phyloP scores from a whole-genome alignment of 35 echinoderm and acorn worm species.

The Ophiothrix spiculata region DNA sequence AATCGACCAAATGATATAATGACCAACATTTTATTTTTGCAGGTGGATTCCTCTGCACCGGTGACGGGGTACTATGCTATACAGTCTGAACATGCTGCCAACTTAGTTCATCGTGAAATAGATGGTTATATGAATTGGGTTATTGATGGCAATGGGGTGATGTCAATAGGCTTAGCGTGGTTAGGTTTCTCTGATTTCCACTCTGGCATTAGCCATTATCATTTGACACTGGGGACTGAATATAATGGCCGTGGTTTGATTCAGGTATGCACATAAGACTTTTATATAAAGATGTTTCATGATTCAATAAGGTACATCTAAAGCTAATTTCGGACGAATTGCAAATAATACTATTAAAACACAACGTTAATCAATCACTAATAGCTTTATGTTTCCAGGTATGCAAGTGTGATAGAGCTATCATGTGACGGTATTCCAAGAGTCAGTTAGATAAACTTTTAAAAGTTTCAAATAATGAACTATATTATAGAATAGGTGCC shows the following conservation, averaged over 20 bases:
- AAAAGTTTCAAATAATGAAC: too few species aligned
- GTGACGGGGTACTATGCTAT: not conserved
- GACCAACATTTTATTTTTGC: not conserved
- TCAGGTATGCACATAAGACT: not conserved
- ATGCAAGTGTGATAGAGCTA: too few species aligned
- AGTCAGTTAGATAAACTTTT: not conserved
- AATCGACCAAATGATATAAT: too few species aligned
- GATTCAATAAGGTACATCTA: not conserved
- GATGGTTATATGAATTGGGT: not conserved
- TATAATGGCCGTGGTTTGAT: not conserved
- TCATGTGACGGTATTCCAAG: not conserved
- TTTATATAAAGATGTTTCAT: not conserved
- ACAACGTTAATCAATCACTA: not conserved
- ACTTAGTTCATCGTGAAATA: not conserved
- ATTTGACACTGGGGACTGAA: not conserved
- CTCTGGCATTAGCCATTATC: slow-evolving; percentile 37
- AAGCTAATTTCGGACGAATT: not conserved
- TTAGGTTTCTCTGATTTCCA: slow-evolving; percentile 30
- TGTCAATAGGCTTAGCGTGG: slow-evolving; percentile 18
- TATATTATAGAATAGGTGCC: too few species aligned
- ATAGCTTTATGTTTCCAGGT: too few species aligned
- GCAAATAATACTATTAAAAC: not conserved
- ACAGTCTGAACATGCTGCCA: not conserved
- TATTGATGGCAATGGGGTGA: not conserved
- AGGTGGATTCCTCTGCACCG: not conserved